These are phyloP conservation scores for Acanthurus tractus DNA, from an alignment of 2,797 vertebrate genomes.

Conservation along the genomic window DNA sequence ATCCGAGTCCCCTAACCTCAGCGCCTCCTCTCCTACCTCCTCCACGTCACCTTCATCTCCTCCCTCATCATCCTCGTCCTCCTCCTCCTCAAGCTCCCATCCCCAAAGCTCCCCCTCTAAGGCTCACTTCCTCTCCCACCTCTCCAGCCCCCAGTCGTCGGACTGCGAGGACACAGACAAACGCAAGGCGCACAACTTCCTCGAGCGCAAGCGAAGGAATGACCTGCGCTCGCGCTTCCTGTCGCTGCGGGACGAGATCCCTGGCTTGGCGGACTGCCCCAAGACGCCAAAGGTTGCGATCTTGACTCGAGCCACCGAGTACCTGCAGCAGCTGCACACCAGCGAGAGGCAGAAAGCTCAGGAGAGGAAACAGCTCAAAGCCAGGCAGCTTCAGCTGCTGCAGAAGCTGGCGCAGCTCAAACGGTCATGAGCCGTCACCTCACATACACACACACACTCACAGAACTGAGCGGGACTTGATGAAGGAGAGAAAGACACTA, in stretches of 20 bases:
- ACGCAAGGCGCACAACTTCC: constrained; percentile 93
- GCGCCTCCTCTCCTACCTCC: constrained; percentile 74
- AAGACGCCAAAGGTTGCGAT: constrained; percentile 95
- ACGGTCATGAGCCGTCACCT: constrained; percentile 76
- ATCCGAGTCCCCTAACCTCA: constrained; percentile 68
- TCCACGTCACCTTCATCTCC: constrained; percentile 69
- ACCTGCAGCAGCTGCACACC: constrained; percentile 89
- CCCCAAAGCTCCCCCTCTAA: constrained; percentile 58
- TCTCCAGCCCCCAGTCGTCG: constrained; percentile 85
- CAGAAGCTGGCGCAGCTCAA: constrained; percentile 91
- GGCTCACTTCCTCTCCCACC: constrained; percentile 72
- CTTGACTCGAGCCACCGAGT: constrained; percentile 91
- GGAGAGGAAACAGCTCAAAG: constrained; percentile 92
- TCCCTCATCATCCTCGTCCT: constrained; percentile 49
- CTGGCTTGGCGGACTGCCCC: constrained; percentile 89
- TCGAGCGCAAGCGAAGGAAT: constrained; percentile 93
- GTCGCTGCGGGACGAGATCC: constrained; percentile 92
- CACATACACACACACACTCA: constrained; percentile 38
- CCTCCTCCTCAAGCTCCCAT: constrained; percentile 43
- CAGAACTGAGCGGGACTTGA: constrained; percentile 52
- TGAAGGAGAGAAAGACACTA: constrained; percentile 74
- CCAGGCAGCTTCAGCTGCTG: constrained; percentile 89
- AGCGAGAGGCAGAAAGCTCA: constrained; percentile 88
- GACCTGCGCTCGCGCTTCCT: constrained; percentile 93
- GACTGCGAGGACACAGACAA: constrained; percentile 94